Base-by-base conservation (phyloP, 2,797 vertebrate genomes). In the Pseudochirops corinnae region DNA sequence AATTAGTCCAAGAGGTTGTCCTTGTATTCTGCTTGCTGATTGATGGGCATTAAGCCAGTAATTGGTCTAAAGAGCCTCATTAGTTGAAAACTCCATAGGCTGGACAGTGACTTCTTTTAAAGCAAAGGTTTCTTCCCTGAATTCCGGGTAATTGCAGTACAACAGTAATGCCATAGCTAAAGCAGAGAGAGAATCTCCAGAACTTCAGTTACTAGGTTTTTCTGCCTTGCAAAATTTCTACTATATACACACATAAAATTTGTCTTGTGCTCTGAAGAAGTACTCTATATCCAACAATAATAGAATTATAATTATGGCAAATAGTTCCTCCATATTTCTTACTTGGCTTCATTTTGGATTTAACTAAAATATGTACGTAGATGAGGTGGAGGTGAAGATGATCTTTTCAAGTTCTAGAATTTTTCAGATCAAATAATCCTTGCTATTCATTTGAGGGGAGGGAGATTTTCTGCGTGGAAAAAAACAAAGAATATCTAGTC, bases 11-110 rank as follows among this genome's bases (percentile, higher is more conserved):
- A 60, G 87, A 60, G 93, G 5, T 74, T 56, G 67, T 7, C 50
- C 92, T 90, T 24, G 90, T 94, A 90, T 29, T 93, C 6, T 24
- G 82, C 26, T 96, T 39, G 55, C n/a, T 94, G 91, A 96, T 60
- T 90, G 55, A 93, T 46, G 10, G 55, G 18, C 10, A 16, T 26
- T 92, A 93, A 97, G 74, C 53, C 91, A 74, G 18, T 92, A 93
- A 55, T 16, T 93, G 4, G 14, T 56, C 93, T 93, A 31, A 55
- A 94, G 62, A 24, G 91, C 60, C 95, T 94, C 55, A 31, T 95
- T 92, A 62, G 92, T 92, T 90, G 91, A 53, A 46, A 92, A 58
- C 39, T 56, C 16, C 7, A 46, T 46, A 87, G 74, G 3, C 39
- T 87, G 74, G 74, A 50, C 9, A 26, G 39, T 46, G 9, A 55